Evolutionary conservation across 2,113 vertebrate species (phyloP), one percentile per base, ranked within the genome.

Genomic region (Porphyrio hochstetteri): DNA sequence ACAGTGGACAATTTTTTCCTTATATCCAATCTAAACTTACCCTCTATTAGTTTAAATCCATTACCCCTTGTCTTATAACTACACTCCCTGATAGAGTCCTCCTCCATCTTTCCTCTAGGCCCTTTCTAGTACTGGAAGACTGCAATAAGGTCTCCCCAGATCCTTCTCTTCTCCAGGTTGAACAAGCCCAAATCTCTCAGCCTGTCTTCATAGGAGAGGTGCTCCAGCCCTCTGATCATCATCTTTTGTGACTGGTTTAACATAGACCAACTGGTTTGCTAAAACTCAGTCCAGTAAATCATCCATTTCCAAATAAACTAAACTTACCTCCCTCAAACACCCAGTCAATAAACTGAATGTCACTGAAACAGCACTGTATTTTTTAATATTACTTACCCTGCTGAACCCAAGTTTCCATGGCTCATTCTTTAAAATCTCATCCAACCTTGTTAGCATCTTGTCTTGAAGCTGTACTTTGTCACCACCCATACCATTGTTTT

Each of bases 371-470:
- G 42, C 16, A 61, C 17, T 38, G 0, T 33, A 23, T 76, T 83
- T 94, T 97, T 97, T 92, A 63, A 68, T 64, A 23, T 69, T 92
- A 96, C 98, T 97, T 94, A 98, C 98, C 88, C 53, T 96, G 59
- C 90, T 94, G 97, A 98, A 98, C 88, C 98, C 98, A 90, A 98
- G 97, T 80, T 98, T 98, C 98, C 98, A 98, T 3, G 98, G 97
- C 16, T 97, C 82, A 10, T 94, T 82, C 53, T 80, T 59, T 83
- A 98, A 94, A 63, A 98, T 96, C 18, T 87, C 59, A 86, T 98
- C 92, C 92, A 98, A 70, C 27, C 71, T 38, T 81, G 38, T 44
- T 53, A 97, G 59, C 17, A 90, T 31, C 16, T 29, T 5, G 7
- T 65, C 48, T 88, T 74, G 48, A 67, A 28, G 76, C 69, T 16